Evolutionary conservation across 2,888 invertebrate species (phyloP), one percentile per base, ranked within the genome.

Genomic region (Luperina testacea): DNA sequence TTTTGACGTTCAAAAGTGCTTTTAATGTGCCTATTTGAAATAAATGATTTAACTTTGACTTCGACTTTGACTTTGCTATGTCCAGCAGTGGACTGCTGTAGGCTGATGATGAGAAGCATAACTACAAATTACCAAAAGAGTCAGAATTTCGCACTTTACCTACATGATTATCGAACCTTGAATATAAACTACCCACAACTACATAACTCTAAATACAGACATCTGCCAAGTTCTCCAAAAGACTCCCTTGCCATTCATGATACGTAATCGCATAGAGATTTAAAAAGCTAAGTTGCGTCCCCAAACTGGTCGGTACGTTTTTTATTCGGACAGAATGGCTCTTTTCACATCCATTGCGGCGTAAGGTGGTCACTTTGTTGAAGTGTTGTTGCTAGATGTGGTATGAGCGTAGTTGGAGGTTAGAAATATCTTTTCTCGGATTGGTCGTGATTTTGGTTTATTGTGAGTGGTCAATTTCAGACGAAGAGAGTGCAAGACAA

Each of bases 341-440:
- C 94, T 89, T 94, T 96, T 95, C 92, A 91, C 79, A 91, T 90
- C 88, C 94, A 92, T 87, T 90, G 91, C 88, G 91, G 90, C 95
- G 94, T 93, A 92, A 86, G 89, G 87, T 93, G 96, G 95, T 95
- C 96, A 96, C 95, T 95, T 95, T 95, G 94, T 82, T 94, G 93
- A 86, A 85, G 20, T 15, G 0, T 61, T 4, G 9, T 27, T 76
- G 45, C 93, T 94, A 77, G 93, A 93, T 90, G 87, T 68, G 90
- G 45, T 74, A 64, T 45, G 51, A 74, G 77, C 61, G 48, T 72
- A 20, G 71, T 74, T n/a, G 38, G 38, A 42, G 32, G 13, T 9
- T 57, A 9, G 24, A n/a, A 24, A 24, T 24, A 53, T 2, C 57
- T 4, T n/a, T 57, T 57, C 11, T 57, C 11, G 24, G 9, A 20